Evolutionary conservation across 2,888 invertebrate species (phyloP), one percentile per base, ranked within the genome.

Genomic region (Bembecia ichneumoniformis): DNA sequence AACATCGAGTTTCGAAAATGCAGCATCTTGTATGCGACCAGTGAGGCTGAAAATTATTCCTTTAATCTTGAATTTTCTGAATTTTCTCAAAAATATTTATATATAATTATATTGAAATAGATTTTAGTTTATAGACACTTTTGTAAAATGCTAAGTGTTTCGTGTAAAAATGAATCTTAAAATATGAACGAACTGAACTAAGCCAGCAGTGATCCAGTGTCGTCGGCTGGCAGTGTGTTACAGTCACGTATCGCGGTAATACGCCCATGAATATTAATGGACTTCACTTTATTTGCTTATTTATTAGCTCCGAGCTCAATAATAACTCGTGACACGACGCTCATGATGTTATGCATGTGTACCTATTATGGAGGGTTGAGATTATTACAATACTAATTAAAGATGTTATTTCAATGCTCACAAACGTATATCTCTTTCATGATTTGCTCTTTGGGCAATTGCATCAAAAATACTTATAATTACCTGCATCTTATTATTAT

Each of bases 201-300:
- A 48, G 28, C 20, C 48, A 48, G 43, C 28, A 34, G 17, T 48
- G 48, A 48, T 48, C 43, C 15, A 43, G 15, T 44, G 44, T 58
- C 40, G 40, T 14, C 40, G 40, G 40, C 62, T 60, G 40, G 13
- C 40, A 40, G 40, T 40, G 40, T 14, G 40, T 13, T n/a, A 62
- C 60, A 52, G 56, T 68, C 78, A 77, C 74, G 77, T 70, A 60
- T 63, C 61, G 49, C 62, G 66, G 51, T 81, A 79, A 80, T 80
- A 70, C 66, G 55, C 62, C 66, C 74, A 81, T 81, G 81, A 80
- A 81, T 81, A 81, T 81, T 80, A 77, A 81, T 79, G 74, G 58
- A 55, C 50, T 65, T 69, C 77, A 79, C 73, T 80, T 76, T 81
- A 80, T 80, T 80, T 78, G 79, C 71, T 70, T 76, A 74, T 74